phyloP scores from a whole-genome alignment of 2,797 vertebrate genomes.

The Eulemur coronatus region DNA sequence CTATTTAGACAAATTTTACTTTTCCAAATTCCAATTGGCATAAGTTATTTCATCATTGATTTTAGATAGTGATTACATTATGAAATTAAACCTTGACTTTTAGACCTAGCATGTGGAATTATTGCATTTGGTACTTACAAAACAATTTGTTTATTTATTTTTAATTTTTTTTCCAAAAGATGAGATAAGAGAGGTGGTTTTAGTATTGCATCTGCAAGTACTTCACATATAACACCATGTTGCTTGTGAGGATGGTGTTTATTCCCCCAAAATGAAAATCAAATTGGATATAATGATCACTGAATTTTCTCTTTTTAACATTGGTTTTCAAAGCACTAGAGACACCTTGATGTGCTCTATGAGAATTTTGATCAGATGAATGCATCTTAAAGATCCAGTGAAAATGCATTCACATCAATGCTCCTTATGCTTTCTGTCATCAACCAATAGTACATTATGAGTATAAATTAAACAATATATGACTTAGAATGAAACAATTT shows the following conservation, averaged over 20 bases:
- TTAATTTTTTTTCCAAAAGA: not conserved
- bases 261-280: slow-evolving; percentile 35
- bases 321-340: not conserved
- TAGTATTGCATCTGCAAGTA: not conserved
- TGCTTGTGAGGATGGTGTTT: not conserved
- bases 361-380: slow-evolving; percentile 15
- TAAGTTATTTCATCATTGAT: not conserved
- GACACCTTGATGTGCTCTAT: not conserved
- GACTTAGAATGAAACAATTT: not conserved
- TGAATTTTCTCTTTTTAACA: not conserved
- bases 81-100: not conserved
- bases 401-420: not conserved
- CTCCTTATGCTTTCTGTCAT: not conserved
- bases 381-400: not conserved
- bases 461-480: not conserved
- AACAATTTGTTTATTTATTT: not conserved
- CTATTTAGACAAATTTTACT: not conserved
- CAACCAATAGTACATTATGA: not conserved
- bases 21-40: not conserved
- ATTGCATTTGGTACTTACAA: not conserved
- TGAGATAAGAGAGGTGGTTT: not conserved
- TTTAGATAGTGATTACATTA: not conserved
- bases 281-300: slow-evolving; percentile 10
- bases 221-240: not conserved
- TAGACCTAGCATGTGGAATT: not conserved